Percentiles rank a stretch among this genome's conserved stretches.
Evolutionary conservation across 1,140 invertebrate genomes (phyloP).

Genomic region (Magallana ariakensis): DNA sequence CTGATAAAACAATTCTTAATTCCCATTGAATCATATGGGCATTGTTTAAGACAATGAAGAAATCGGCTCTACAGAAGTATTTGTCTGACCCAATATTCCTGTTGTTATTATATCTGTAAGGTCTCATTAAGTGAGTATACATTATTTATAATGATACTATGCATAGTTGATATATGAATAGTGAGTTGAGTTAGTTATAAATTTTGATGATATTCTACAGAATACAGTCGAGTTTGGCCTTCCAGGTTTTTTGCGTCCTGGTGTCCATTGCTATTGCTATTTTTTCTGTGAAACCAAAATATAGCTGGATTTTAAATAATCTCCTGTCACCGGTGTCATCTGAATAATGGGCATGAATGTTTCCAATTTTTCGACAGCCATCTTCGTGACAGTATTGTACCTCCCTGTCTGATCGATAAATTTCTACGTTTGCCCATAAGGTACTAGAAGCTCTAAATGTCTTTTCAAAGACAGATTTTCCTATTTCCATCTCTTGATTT

Average conservation of each 20-base stretch:
- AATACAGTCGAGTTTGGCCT: no score
- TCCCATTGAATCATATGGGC: no score
- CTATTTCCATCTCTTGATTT: not conserved
- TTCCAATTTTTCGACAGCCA: not conserved
- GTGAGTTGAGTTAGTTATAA: no score
- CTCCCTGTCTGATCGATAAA: not conserved
- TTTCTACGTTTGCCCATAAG: not conserved
- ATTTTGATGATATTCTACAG: not conserved
- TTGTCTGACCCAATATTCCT: no score
- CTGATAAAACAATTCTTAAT: no score
- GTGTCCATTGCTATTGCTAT: not conserved
- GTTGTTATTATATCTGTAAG: no score
- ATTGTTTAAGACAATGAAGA: no score
- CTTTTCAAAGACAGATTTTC: not conserved
- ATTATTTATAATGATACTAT: no score
- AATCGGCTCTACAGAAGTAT: no score
- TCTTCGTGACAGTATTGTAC: not conserved
- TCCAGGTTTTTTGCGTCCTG: no score
- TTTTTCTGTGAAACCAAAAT: not conserved
- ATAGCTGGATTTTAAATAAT: not conserved
- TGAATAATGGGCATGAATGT: not conserved
- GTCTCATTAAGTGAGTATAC: no score
- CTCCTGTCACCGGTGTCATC: not conserved
- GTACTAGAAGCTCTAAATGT: not conserved
- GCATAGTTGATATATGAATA: no score